Evolutionary conservation across 2,888 invertebrate species (phyloP), one percentile per base, ranked within the genome.

Genomic region (Eilema depressum): DNA sequence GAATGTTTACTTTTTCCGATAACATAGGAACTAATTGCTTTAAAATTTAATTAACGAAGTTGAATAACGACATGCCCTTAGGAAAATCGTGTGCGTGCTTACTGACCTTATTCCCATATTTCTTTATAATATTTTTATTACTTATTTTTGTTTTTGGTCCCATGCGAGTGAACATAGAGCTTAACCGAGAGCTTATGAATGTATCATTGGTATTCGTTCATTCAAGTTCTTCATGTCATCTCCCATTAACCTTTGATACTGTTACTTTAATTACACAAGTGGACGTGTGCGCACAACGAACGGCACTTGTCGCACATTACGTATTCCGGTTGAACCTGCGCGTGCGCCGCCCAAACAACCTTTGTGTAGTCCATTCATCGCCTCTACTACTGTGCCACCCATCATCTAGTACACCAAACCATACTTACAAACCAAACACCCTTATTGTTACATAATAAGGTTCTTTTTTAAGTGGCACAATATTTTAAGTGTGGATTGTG

Each of bases 281-380:
- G 60, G 33, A 30, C 33, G 63, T 63, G 56, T n/a, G 68, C 56
- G 69, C 69, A 60, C 30, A 79, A 76, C 74, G 76, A 82, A 81
- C 86, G 81, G 82, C 83, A 83, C 83, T 80, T 66, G 76, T 20
- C 72, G 75, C 73, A 47, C 74, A 81, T 85, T 81, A 78, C 66
- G 80, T 81, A 83, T 85, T 83, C 86, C 77, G 77, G 80, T 75
- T 71, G 73, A 69, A 69, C 47, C 64, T 71, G 73, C 74, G 75
- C 70, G 67, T 71, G 74, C 73, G 74, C 61, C 62, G 37, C 66
- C 70, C 67, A 64, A 23, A 65, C 62, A 47, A 75, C 77, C 71
- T 75, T 75, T 76, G 75, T 78, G 71, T 75, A 71, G 68, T 75
- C 78, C 83, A 84, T 84, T 84, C 83, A 82, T 77, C 70, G 77